These are phyloP conservation scores for Lineus longissimus DNA, from an alignment of 1,140 invertebrate species.

Conservation along the genomic window DNA sequence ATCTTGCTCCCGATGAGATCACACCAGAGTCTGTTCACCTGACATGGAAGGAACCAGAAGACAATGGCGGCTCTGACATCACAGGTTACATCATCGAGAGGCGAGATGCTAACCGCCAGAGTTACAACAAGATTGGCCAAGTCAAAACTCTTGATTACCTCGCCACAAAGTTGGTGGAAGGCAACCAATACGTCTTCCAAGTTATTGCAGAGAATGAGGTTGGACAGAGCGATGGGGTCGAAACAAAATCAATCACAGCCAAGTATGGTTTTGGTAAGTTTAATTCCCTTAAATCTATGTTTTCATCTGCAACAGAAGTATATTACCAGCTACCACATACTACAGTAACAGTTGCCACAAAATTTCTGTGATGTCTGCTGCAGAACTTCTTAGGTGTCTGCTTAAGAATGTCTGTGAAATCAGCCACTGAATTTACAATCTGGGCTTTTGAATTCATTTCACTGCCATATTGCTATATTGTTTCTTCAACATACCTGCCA, in stretches of 20 bases:
- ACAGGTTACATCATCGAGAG: constrained; percentile 91
- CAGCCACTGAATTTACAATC: no score
- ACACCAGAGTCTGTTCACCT: constrained; percentile 88
- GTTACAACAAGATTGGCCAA: constrained; percentile 61
- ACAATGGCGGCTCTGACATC: constrained; percentile 92
- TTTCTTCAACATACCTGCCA: no score
- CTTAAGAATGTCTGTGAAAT: no score
- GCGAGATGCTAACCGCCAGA: constrained; percentile 73
- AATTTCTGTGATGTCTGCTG: constrained; percentile 23
- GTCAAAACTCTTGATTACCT: constrained; percentile 67
- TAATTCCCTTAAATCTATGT: constrained; percentile 62
- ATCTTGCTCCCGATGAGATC: constrained; percentile 89
- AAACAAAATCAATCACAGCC: constrained; percentile 52
- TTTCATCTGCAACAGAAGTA: constrained; percentile 79
- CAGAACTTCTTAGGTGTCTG: no score
- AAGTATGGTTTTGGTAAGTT: constrained; percentile 48
- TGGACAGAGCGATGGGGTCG: constrained; percentile 59
- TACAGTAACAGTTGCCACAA: constrained; percentile 52
- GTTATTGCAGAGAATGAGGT: constrained; percentile 86
- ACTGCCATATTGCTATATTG: no score
- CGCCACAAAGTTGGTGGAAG: constrained; percentile 73
- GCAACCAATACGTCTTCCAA: constrained; percentile 92
- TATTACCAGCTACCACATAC: constrained; percentile 71
- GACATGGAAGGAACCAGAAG: constrained; percentile 86
- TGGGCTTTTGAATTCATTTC: no score